Evolutionary conservation across 2,797 vertebrate genomes (phyloP), one percentile per base, ranked within the genome.

Genomic region (Halcyon badia): DNA sequence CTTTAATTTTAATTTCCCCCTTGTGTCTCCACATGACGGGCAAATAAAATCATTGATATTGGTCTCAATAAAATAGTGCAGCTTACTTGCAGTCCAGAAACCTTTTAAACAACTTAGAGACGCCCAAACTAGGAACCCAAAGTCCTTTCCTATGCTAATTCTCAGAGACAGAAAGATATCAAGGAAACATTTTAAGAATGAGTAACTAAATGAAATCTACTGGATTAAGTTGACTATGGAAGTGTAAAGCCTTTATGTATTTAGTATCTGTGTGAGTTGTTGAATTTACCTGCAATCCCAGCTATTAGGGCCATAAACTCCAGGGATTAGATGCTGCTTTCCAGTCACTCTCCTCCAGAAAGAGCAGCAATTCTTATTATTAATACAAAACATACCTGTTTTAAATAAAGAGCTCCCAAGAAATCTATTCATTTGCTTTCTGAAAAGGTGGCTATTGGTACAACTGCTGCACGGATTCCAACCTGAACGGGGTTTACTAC

Each of bases 391-490:
- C 13, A 14, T 8, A 57, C 30, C 15, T 62, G 15, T 25, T 57
- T 58, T 33, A 39, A 58, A 11, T 49, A 33, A 82, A 48, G 6
- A 2, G 37, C 42, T 83, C 18, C 89, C 13, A 20, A 39, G 31
- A 30, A 78, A 80, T 41, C 22, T 62, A 2, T 44, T 10, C 0
- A 10, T 69, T 68, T 90, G 30, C 73, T 83, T 94, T 89, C 26
- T 72, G 46, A 26, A 97, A 58, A 99, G 99, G 99, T 94, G 99
- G 99, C 17, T 99, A 99, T 81, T 99, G 99, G 99, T 99, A 99
- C 98, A 99, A 99, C 98, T 99, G 99, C 98, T 99, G 99, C 98
- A 99, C 99, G 2, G 99, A 99, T 93, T 99, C 99, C 82, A 99
- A 99, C 83, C 98, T 99, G 95, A 99, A 99, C 0, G 99, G 99